These are phyloP conservation scores for Calephelis nemesis DNA, from an alignment of 1,140 invertebrate species.

Conservation along the genomic window DNA sequence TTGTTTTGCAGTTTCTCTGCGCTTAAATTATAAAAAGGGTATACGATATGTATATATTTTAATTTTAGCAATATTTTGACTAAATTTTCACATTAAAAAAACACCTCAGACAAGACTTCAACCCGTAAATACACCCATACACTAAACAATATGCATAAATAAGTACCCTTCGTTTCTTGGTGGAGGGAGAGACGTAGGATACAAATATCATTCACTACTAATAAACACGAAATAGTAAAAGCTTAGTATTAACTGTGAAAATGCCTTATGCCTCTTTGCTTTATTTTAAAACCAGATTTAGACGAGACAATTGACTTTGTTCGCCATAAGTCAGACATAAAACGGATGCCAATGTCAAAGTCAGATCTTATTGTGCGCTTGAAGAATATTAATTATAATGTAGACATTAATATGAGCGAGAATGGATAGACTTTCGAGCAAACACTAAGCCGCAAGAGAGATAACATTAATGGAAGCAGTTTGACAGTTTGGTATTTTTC, in stretches of 20 bases:
- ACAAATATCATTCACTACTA: too few relatives aligned
- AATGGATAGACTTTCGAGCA: conserved; percentile 32
- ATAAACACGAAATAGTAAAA: neutral
- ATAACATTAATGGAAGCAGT: conserved; percentile 22
- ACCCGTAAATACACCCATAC: too few relatives aligned
- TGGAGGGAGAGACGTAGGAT: too few relatives aligned
- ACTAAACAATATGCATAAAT: too few relatives aligned
- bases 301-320: conserved; percentile 67
- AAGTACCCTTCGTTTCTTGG: too few relatives aligned
- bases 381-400: conserved; percentile 56
- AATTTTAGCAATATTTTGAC: too few relatives aligned
- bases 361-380: conserved; percentile 40
- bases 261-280: conserved; percentile 27
- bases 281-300: conserved; percentile 55
- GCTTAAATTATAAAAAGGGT: too few relatives aligned
- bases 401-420: conserved; percentile 39
- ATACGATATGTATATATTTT: too few relatives aligned
- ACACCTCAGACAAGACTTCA: too few relatives aligned
- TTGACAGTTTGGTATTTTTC: conserved; percentile 25
- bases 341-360: conserved; percentile 63
- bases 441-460: conserved; percentile 10
- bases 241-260: conserved; percentile 6
- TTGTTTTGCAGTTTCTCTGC: too few relatives aligned
- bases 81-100: too few relatives aligned
- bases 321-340: conserved; percentile 62